Evolutionary conservation across 92 coral and sea anemone genomes (phyloP), one percentile per base, ranked within the genome.

Genomic region (Palythoa heliodiscus): DNA sequence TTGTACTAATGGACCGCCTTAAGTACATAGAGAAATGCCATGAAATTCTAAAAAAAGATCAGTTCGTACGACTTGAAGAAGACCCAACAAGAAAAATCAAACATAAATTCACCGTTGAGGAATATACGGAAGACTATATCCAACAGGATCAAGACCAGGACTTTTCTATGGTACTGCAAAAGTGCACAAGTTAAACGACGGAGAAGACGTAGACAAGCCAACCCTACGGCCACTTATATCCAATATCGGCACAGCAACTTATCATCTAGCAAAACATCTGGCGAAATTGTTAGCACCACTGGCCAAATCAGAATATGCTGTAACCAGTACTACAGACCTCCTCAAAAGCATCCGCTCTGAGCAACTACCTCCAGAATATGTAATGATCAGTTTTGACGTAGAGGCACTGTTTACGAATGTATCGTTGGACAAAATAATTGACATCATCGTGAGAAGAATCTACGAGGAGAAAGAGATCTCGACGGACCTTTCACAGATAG

Each of bases 221-320:
- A 79, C 84, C 16, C 52, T 79, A 9, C 37, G 86, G 10, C 86
- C 86, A 52, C 43, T 66, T n/a, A 39, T 82, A 35, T 82, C 86
- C 54, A 82, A 82, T 37, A 82, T 82, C 20, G 75, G 76, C 52
- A 82, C 86, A 23, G 86, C 86, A 64, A 67, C 86, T 43, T 82
- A 82, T 50, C 23, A 66, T 11, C 24, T 66, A 22, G 86, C 86
- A 14, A 82, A 66, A 39, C 63, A 82, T 82, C 86, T 82, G 71
- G 76, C 86, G 6, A 64, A 66, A 35, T 24, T 82, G 57, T 43
- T 66, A 64, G 37, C 86, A 15, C 86, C 86, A 64, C 76, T 82
- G 75, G 75, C 86, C 52, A 82, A 66, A 55, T 82, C 86, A 11
- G 54, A 63, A 68, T 82, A 24, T 22, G 38, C 86, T 11, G 20